These are phyloP conservation scores for Chloropsis cyanopogon DNA, from an alignment of 2,113 vertebrate species.

Conservation along the genomic window DNA sequence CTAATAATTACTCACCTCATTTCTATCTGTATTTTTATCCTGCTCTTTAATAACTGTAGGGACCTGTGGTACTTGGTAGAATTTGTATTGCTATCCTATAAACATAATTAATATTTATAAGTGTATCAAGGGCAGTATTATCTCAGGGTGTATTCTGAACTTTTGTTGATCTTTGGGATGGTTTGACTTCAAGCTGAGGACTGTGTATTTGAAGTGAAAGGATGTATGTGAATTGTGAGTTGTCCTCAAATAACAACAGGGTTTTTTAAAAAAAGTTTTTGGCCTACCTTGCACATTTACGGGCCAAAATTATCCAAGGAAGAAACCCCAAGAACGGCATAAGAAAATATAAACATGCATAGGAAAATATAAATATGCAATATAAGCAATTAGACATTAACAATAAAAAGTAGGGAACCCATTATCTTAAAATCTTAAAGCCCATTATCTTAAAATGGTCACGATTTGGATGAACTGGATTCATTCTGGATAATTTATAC, in stretches of 20 bases:
- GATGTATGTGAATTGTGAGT: not conserved
- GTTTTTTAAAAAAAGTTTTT: not conserved
- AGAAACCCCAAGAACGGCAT: not conserved
- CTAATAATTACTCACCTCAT: not conserved
- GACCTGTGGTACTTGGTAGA: not conserved
- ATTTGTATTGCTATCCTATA: not conserved
- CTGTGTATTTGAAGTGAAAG: not conserved
- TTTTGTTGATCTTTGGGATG: not conserved
- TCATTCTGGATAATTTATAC: not conserved
- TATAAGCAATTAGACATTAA: not conserved
- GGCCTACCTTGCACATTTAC: not conserved
- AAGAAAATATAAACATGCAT: not conserved
- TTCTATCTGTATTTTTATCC: not conserved
- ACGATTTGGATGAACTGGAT: not conserved
- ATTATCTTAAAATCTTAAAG: not conserved
- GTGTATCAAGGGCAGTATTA: not conserved
- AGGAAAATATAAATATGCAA: not conserved
- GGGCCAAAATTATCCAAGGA: not conserved
- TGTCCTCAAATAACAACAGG: not conserved
- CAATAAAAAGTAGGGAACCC: not conserved
- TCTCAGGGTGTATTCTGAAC: constrained; percentile 10
- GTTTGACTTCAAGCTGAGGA: not conserved
- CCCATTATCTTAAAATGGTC: not conserved
- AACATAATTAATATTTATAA: constrained; percentile 36
- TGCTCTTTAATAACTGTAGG: not conserved